phyloP scores from a whole-genome alignment of 2,797 vertebrate genomes.

The Pseudomugil tenellus region DNA sequence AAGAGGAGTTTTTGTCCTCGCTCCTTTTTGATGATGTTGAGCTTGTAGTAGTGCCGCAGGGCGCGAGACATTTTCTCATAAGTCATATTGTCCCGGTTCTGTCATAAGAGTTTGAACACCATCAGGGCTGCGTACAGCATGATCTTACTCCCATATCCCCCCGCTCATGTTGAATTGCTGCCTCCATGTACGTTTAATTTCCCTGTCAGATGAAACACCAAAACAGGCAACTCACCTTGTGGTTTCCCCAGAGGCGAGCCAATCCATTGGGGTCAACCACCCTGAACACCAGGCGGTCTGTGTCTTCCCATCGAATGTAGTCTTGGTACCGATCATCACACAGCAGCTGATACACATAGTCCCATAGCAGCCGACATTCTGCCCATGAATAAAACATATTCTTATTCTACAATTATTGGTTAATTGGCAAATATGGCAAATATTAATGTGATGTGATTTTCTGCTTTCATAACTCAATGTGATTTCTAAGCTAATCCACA shows the following conservation, averaged over 20 bases:
- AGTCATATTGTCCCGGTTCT: constrained; percentile 94
- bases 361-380: constrained; percentile 93
- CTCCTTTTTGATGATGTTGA: constrained; percentile 94
- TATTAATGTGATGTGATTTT: neutral
- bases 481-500: too few relatives aligned
- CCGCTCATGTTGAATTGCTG: neutral
- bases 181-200: neutral
- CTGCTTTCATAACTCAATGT: neutral
- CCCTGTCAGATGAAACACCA: constrained; percentile 42
- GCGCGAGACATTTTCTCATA: constrained; percentile 97
- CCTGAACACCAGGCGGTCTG: constrained; percentile 84
- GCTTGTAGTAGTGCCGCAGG: constrained; percentile 93
- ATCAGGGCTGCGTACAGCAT: neutral
- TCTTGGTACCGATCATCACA: constrained; percentile 86
- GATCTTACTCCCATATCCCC: neutral
- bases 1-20: constrained; percentile 91
- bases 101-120: constrained; percentile 19
- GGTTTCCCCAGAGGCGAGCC: constrained; percentile 93
- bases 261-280: constrained; percentile 90
- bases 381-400: constrained; percentile 18
- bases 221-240: constrained; percentile 84
- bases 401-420: neutral
- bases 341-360: constrained; percentile 91
- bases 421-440: neutral
- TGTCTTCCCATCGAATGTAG: constrained; percentile 91